Evolutionary conservation across 2,888 invertebrate species (phyloP).

Genomic region (Thereva nobilitata): DNA sequence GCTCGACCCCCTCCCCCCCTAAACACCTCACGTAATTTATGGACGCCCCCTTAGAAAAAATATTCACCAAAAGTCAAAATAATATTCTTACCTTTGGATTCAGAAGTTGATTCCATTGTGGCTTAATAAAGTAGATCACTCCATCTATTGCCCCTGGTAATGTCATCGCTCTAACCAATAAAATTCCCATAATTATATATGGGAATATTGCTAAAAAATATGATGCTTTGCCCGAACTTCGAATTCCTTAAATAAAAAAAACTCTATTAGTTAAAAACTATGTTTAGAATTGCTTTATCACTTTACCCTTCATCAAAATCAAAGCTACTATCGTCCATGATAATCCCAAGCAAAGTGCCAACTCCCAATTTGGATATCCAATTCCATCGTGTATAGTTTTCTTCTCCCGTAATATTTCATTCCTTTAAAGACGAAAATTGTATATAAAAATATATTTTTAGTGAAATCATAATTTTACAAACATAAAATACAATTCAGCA

Average conservation of each 20-base stretch:
- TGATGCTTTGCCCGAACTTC: constrained; percentile 67
- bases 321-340: constrained; percentile 63
- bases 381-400: constrained; percentile 61
- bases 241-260: constrained; percentile 56
- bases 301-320: constrained; percentile 61
- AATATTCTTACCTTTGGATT: constrained; percentile 48
- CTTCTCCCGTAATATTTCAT: constrained; percentile 60
- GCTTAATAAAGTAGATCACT: constrained; percentile 67
- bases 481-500: constrained; percentile 59
- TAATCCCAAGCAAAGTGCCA: constrained; percentile 60
- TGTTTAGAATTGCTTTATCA: constrained; percentile 50
- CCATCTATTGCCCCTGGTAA: constrained; percentile 66
- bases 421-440: constrained; percentile 51
- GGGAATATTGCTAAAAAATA: constrained; percentile 75
- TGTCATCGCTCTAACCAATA: constrained; percentile 65
- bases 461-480: constrained; percentile 44
- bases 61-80: too few species aligned
- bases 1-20: too few species aligned
- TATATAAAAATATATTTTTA: background rate
- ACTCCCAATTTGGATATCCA: constrained; percentile 62
- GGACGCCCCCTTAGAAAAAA: too few species aligned
- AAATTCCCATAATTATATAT: constrained; percentile 64
- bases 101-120: constrained; percentile 63
- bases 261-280: constrained; percentile 50
- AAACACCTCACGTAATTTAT: too few species aligned